Evolutionary conservation across 2,113 vertebrate genomes (phyloP).

Genomic region (Cynocephalus volans): DNA sequence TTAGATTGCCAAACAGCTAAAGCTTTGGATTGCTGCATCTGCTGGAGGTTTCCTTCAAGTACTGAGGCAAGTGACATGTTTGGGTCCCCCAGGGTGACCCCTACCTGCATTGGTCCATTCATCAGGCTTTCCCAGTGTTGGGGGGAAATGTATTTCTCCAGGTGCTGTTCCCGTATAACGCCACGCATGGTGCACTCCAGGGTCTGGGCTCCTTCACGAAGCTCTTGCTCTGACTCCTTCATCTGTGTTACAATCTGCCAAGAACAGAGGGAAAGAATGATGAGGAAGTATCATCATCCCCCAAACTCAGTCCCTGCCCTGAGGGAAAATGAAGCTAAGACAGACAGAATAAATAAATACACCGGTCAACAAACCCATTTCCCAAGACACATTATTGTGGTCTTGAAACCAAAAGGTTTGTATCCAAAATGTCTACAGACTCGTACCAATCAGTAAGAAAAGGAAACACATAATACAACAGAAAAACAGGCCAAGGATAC

Average conservation of each 20-base stretch:
- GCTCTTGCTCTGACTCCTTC: slow-evolving; percentile 82
- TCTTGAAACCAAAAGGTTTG: slow-evolving; percentile 38
- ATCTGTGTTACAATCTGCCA: slow-evolving; percentile 90
- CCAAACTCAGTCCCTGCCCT: slow-evolving; percentile 3
- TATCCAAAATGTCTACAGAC: background rate
- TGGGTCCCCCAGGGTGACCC: background rate
- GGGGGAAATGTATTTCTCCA: slow-evolving; percentile 87
- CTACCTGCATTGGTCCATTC: slow-evolving; percentile 77
- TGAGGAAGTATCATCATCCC: background rate
- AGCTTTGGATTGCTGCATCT: background rate
- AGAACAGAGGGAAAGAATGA: slow-evolving; percentile 63
- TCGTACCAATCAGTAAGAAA: background rate
- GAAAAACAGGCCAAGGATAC: background rate
- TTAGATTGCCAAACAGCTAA: background rate
- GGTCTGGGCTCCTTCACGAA: slow-evolving; percentile 81
- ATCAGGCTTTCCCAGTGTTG: slow-evolving; percentile 91
- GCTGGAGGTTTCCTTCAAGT: background rate
- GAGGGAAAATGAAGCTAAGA: slow-evolving; percentile 48
- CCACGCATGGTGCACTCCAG: slow-evolving; percentile 90
- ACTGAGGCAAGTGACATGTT: background rate
- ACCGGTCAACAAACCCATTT: slow-evolving; percentile 45
- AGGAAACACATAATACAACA: background rate
- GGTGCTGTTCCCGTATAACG: slow-evolving; percentile 89
- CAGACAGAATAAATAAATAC: background rate
- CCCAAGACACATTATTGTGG: background rate